Conservation (phyloP, 1,140 invertebrate genomes). For the Pseudobourletiella spinata region DNA sequence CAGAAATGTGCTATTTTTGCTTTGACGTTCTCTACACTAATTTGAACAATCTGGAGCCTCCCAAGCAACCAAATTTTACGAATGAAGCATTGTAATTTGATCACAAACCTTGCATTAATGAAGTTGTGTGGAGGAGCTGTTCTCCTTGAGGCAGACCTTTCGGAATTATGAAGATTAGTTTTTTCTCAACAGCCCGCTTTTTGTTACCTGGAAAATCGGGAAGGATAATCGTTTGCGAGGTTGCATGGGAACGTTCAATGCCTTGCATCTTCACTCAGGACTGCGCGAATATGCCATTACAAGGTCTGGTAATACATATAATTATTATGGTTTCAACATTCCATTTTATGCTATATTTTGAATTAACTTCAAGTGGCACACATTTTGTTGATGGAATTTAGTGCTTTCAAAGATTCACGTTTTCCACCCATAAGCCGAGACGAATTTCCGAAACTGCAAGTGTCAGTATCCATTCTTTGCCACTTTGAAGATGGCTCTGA, state of each 20-base stretch:
- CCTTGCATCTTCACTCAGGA: conserved; percentile 85
- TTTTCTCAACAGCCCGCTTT: conserved; percentile 77
- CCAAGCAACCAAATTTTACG: conserved; percentile 78
- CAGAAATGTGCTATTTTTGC: conserved; percentile 97
- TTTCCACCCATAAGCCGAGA: conserved; percentile 92
- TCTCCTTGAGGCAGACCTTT: too few relatives aligned
- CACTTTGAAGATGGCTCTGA: conserved; percentile 92
- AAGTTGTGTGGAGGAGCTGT: too few relatives aligned
- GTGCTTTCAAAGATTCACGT: conserved; percentile 94
- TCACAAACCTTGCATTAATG: too few relatives aligned
- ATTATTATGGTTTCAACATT: neutral
- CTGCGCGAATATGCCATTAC: conserved; percentile 93
- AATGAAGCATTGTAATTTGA: conserved; percentile 85
- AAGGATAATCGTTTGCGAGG: conserved; percentile 81
- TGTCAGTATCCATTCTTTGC: conserved; percentile 88
- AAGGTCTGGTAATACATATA: conserved; percentile 47
- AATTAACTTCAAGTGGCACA: neutral
- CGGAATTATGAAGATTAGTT: too few relatives aligned
- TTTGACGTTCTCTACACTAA: conserved; percentile 94
- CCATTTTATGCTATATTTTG: neutral
- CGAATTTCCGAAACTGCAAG: conserved; percentile 83
- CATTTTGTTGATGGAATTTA: conserved; percentile 40
- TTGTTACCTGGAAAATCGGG: conserved; percentile 98
- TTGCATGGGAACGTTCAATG: conserved; percentile 93
- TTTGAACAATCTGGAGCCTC: conserved; percentile 82